Evolutionary conservation across 2,797 vertebrate genomes (phyloP), one percentile per base, ranked within the genome.

Genomic region (Varecia variegata): DNA sequence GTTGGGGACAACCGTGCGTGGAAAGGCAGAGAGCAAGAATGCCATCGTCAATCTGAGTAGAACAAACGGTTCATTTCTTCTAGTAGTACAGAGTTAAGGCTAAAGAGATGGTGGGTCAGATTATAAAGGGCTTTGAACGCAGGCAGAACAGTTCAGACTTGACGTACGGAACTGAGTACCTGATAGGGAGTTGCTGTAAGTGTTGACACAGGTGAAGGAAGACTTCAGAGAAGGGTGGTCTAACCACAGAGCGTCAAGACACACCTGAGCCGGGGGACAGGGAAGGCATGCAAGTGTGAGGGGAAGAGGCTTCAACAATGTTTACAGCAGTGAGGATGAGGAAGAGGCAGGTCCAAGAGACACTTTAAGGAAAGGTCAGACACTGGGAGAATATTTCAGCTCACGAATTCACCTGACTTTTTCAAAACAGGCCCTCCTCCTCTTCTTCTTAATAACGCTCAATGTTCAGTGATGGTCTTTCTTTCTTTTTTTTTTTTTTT

Each of bases 271-370:
- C 2, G 7, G 25, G 5, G 17, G 25, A 7, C 67, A 50, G 15
- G 65, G 30, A 47, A 38, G 25, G 4, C 9, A n/a, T 0, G 4
- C 18, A 25, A 17, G 6, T 1, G 20, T 6, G n/a, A n/a, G 35
- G 11, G 13, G 2, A 18, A 5, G n/a, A 11, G 0, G 14, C 35
- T 8, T 73, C 86, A 47, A 40, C 25, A 15, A 27, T 0, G 25
- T 38, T 30, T 25, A 21, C 1, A 8, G n/a, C 43, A 9, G 11
- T 3, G 21, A 47, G 5, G 13, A 54, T 1, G 3, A 4, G 45
- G 52, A 56, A 76, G 27, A 35, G 60, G 70, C 45, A 60, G 30
- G 23, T 47, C 60, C 70, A 65, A 65, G 58, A 74, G 43, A 65
- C 54, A 40, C 32, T 47, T 80, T 35, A n/a, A 17, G 6, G 20